Conservation (phyloP, 2,113 vertebrate species). For the Tetrax tetrax region DNA sequence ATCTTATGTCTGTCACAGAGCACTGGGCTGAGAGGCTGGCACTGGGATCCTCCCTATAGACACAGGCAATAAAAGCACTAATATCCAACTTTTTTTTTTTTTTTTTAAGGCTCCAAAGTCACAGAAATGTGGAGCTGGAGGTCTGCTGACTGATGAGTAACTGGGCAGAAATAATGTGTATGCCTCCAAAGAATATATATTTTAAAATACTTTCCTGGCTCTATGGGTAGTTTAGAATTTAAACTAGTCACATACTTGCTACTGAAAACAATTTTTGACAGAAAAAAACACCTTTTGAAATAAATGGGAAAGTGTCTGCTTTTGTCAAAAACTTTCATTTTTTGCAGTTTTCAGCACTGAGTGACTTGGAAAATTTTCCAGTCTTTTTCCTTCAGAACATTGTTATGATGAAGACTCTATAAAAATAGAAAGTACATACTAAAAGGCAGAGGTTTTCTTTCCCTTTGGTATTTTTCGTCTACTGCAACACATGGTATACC, state of each 20-base stretch:
- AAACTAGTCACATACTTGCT: neutral
- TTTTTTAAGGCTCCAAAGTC: neutral
- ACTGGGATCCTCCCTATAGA: neutral
- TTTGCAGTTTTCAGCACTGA: neutral
- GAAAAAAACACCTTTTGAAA: neutral
- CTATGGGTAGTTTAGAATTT: neutral
- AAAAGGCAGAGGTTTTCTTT: conserved; percentile 30
- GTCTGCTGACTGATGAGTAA: neutral
- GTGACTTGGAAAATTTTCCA: neutral
- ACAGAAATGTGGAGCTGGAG: neutral
- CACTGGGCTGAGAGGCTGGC: neutral
- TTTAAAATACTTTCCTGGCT: neutral
- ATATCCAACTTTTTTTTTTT: neutral
- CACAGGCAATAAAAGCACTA: conserved; percentile 6
- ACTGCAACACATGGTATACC: neutral
- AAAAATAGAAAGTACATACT: conserved; percentile 7
- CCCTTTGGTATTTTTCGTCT: conserved; percentile 41
- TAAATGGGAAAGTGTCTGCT: neutral
- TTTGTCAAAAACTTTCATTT: neutral
- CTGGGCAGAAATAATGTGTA: neutral
- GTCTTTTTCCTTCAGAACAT: neutral
- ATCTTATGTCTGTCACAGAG: conserved; percentile 16
- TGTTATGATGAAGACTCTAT: neutral
- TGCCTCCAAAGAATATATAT: neutral
- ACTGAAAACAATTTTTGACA: neutral